Evolutionary conservation across 2,888 invertebrate species (phyloP), one percentile per base, ranked within the genome.

Genomic region (Sinelater perroti): DNA sequence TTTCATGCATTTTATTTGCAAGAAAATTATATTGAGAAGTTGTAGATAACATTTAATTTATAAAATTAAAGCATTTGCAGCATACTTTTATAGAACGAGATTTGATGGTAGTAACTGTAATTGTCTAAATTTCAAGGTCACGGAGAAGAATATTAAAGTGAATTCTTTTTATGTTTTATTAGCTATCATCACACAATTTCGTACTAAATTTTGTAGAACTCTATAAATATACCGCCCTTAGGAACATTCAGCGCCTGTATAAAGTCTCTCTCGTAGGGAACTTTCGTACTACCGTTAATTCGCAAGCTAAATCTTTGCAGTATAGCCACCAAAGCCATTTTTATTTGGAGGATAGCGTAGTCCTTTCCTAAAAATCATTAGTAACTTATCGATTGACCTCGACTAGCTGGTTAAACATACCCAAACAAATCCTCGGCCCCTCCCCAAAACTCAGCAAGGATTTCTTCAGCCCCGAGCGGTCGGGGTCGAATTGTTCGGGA

Each of bases 401-500:
- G n/a, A n/a, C n/a, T n/a, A n/a, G n/a, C n/a, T n/a, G n/a, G n/a
- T n/a, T 20, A 7, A 13, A 45, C 55, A 57, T 62, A 73, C 74
- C 74, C 57, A 74, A 56, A 51, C 75, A 75, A 42, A 58, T 61
- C 30, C 74, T 63, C 1, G 71, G 74, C n/a, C 74, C 75, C 31
- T 70, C 72, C 1, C 73, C 73, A 55, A 74, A 75, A 0, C 72
- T 70, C 38, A 73, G 31, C 59, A 61, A 74, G 3, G 63, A 61
- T 49, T 67, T 73, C 26, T 70, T 74, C 4, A 63, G n/a, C n/a
- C n/a, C n/a, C n/a, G 78, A 79, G 18, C 79, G 62, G 20, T 78
- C 77, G 0, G 80, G 80, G 56, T 75, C 71, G 61, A 76, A 80
- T 46, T 66, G 66, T n/a, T 75, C 67, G 0, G 79, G 79, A 14